Conservation (phyloP, 2,797 vertebrate species). For the Eulemur coronatus region DNA sequence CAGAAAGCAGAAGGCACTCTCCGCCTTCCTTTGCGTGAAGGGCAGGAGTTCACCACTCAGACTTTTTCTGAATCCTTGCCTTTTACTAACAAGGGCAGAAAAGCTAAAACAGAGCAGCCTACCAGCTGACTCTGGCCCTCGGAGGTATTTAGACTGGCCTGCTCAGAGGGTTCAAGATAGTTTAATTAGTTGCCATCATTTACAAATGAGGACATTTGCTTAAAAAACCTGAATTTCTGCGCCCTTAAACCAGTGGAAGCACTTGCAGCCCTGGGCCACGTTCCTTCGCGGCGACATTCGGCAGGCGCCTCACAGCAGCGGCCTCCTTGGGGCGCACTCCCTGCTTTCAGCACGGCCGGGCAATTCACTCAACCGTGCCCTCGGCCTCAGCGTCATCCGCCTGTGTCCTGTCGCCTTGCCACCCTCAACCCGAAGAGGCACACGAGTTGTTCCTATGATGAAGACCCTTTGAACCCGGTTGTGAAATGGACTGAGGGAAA, state of each 20-base stretch:
- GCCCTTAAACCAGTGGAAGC: background rate
- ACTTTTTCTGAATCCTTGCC: background rate
- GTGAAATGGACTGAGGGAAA: background rate
- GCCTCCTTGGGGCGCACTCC: background rate
- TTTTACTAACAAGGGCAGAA: background rate
- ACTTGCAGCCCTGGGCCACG: accelerated
- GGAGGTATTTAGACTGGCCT: background rate
- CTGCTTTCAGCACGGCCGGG: background rate
- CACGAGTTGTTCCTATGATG: background rate
- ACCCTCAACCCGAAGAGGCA: background rate
- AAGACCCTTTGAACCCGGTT: background rate
- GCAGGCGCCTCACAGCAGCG: too few relatives aligned
- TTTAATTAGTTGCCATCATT: background rate
- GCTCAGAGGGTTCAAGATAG: background rate
- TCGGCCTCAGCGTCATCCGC: background rate
- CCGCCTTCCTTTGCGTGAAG: background rate
- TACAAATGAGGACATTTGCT: background rate
- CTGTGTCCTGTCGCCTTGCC: background rate
- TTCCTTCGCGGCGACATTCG: background rate
- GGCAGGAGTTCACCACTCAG: background rate
- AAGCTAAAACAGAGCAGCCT: background rate
- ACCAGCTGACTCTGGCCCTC: background rate
- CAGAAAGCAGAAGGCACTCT: background rate
- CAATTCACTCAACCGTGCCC: background rate
- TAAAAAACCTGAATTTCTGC: background rate